Evolutionary conservation across 2,797 vertebrate species (phyloP).

Genomic region (Microctenopoma stevenorrisi): DNA sequence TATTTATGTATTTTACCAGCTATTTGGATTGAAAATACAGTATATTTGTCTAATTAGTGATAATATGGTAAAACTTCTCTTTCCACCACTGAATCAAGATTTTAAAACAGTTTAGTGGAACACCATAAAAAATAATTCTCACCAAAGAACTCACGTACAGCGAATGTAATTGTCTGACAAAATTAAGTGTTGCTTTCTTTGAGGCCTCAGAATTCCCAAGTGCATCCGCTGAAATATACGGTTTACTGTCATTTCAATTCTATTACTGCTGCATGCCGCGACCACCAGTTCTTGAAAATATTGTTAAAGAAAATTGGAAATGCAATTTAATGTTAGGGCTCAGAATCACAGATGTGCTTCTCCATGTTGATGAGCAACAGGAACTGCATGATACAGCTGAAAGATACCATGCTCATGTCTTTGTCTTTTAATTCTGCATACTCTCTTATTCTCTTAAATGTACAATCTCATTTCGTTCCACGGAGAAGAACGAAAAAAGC

Average conservation of each 20-base stretch:
- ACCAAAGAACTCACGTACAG: conserved; percentile 28
- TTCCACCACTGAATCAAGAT: conserved; percentile 1
- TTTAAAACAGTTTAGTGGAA: conserved; percentile 13
- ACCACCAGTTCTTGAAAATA: conserved; percentile 41
- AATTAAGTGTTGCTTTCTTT: conserved; percentile 19
- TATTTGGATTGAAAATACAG: too few species aligned
- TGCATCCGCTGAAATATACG: conserved; percentile 27
- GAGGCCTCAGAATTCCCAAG: conserved; percentile 30
- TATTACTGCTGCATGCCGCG: conserved; percentile 38
- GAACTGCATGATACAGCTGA: conserved; percentile 9
- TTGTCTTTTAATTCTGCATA: conserved; percentile 27
- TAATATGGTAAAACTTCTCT: too few species aligned
- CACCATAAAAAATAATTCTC: conserved; percentile 10
- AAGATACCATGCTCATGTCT: conserved; percentile 32
- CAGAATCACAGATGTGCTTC: conserved; percentile 25
- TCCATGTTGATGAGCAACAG: conserved; percentile 48
- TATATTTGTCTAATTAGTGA: too few species aligned
- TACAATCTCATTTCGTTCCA: conserved; percentile 33
- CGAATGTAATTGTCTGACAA: conserved; percentile 18
- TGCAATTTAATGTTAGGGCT: conserved; percentile 34
- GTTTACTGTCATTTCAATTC: conserved; percentile 44
- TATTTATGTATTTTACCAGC: too few species aligned
- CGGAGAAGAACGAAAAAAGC: conserved; percentile 48
- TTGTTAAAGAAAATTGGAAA: conserved; percentile 51
- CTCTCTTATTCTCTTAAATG: conserved; percentile 19